These are phyloP conservation scores for Betta splendens DNA, from an alignment of 2,797 vertebrate genomes.

Conservation along the genomic window DNA sequence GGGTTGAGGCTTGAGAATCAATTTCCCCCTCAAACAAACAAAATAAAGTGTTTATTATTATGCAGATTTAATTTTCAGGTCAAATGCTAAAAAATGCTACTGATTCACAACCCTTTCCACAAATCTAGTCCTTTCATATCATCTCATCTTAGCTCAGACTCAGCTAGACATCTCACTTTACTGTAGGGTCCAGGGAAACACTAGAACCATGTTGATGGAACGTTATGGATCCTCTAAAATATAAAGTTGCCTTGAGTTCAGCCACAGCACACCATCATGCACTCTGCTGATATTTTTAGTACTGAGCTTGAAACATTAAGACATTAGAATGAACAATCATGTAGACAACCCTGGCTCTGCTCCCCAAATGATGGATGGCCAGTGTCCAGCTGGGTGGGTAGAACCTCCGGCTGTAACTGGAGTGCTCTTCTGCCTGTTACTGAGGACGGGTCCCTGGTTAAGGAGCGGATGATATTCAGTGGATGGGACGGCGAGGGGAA, in stretches of 20 bases:
- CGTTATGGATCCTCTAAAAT: background rate
- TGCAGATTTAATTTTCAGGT: background rate
- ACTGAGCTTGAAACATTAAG: background rate
- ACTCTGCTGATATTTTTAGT: slow-evolving; percentile 2
- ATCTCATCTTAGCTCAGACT: background rate
- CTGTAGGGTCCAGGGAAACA: slow-evolving; percentile 1
- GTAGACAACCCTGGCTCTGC: slow-evolving; percentile 32
- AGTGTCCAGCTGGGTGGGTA: slow-evolving; percentile 29
- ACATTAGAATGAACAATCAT: slow-evolving; percentile 58
- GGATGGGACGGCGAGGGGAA: slow-evolving; percentile 33
- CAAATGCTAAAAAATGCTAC: slow-evolving; percentile 5
- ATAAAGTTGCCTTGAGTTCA: slow-evolving; percentile 15
- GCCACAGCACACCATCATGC: slow-evolving; percentile 14
- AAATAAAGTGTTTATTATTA: background rate
- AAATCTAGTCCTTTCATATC: background rate
- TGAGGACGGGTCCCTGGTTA: slow-evolving; percentile 42
- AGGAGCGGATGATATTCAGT: slow-evolving; percentile 45
- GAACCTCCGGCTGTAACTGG: slow-evolving; percentile 53
- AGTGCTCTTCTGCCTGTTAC: slow-evolving; percentile 38
- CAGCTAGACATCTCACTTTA: background rate
- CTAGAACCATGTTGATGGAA: background rate
- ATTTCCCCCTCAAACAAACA: slow-evolving; percentile 11
- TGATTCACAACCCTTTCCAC: slow-evolving; percentile 11
- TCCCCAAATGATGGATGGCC: slow-evolving; percentile 55
- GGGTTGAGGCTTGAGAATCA: slow-evolving; percentile 8